Conservation (phyloP, 2,888 invertebrate genomes). For the Chironomus tentans region DNA sequence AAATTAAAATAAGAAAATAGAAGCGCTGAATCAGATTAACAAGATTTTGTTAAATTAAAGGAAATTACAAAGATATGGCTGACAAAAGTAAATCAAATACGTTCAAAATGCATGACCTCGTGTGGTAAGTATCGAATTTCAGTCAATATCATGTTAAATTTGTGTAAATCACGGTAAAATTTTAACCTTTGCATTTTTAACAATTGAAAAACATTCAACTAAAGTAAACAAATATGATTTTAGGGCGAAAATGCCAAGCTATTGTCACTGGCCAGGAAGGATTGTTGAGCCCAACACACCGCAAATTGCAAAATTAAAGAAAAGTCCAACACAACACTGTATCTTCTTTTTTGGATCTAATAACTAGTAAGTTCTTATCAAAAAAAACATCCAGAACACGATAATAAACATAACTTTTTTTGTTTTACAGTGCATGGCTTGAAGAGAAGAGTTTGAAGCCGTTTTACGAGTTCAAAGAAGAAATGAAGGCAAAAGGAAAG, state of each 20-base stretch:
- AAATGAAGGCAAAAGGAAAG: constrained; percentile 65
- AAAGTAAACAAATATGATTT: background rate
- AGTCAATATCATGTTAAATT: background rate
- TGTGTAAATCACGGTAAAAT: background rate
- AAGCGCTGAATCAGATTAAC: no score
- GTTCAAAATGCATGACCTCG: constrained; percentile 4
- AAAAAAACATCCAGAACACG: background rate
- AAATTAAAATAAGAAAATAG: no score
- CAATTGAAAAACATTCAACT: background rate
- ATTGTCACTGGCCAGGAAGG: constrained; percentile 15
- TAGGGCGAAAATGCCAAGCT: constrained; percentile 18
- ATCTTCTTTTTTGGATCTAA: constrained; percentile 93
- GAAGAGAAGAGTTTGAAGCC: constrained; percentile 74
- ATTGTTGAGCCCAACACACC: constrained; percentile 17
- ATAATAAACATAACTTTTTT: background rate
- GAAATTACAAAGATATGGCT: background rate
- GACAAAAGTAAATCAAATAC: background rate
- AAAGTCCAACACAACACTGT: constrained; percentile 69
- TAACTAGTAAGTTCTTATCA: constrained; percentile 69
- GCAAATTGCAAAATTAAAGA: constrained; percentile 32
- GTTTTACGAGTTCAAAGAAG: constrained; percentile 70
- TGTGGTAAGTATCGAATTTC: constrained; percentile 7
- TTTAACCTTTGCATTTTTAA: background rate
- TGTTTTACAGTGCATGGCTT: constrained; percentile 69
- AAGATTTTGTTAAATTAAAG: no score